These are phyloP conservation scores for Dermochelys coriacea DNA, from an alignment of 2,797 vertebrate genomes.

Conservation along the genomic window DNA sequence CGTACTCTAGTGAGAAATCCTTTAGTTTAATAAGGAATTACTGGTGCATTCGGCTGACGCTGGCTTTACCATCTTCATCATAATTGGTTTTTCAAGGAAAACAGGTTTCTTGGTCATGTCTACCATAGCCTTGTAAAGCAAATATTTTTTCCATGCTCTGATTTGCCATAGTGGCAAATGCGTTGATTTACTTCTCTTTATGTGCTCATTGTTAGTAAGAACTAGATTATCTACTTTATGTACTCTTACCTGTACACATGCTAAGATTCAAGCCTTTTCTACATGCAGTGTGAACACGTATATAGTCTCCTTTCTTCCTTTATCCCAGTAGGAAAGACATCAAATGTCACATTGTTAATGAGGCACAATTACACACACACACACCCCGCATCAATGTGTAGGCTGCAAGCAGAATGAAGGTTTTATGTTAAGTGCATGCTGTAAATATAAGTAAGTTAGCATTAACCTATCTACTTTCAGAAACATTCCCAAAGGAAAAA, in stretches of 20 bases:
- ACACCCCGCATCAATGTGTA: accelerated
- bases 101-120: background rate
- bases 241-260: accelerated
- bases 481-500: background rate
- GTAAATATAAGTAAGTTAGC: conserved; percentile 17
- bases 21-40: background rate
- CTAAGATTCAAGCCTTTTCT: background rate
- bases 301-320: background rate
- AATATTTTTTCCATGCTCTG: background rate
- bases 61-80: background rate
- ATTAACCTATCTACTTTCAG: conserved; percentile 44
- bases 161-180: background rate
- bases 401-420: conserved; percentile 21
- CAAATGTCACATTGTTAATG: background rate
- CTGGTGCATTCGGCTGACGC: background rate
- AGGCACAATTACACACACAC: background rate
- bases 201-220: background rate
- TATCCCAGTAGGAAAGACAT: background rate
- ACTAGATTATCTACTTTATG: background rate
- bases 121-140: background rate
- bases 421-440: background rate
- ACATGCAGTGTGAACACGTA: background rate
- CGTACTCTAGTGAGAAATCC: background rate
- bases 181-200: background rate
- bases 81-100: background rate